These are phyloP conservation scores for Eucera pruinosa DNA, from an alignment of 2,888 invertebrate genomes.

Conservation along the genomic window DNA sequence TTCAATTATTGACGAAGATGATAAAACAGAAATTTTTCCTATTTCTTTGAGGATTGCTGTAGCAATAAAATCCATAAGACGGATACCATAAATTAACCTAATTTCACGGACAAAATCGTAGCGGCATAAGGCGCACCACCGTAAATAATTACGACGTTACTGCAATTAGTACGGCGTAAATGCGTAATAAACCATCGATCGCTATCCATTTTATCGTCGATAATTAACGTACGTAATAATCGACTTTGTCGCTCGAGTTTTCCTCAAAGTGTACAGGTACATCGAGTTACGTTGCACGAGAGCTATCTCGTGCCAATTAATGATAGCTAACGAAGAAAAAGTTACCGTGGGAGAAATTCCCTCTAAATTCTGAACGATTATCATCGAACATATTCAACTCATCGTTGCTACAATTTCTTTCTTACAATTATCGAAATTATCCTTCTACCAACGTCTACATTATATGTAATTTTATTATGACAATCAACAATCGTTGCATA, in stretches of 20 bases:
- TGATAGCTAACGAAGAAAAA: constrained; percentile 6
- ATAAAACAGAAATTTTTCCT: background rate
- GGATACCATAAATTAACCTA: background rate
- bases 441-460: too few species aligned
- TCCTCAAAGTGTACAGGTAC: constrained; percentile 38
- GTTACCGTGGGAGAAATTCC: background rate
- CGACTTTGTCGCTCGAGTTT: constrained; percentile 49
- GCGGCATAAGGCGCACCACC: constrained; percentile 16
- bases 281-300: constrained; percentile 18
- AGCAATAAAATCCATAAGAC: too few species aligned
- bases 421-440: too few species aligned
- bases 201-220: constrained; percentile 46
- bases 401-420: too few species aligned
- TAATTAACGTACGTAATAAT: constrained; percentile 57
- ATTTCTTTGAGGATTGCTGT: too few species aligned
- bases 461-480: background rate
- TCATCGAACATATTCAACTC: too few species aligned
- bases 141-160: constrained; percentile 50
- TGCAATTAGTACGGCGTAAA: constrained; percentile 53
- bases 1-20: background rate
- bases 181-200: constrained; percentile 59
- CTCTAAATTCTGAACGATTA: background rate
- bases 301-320: constrained; percentile 31
- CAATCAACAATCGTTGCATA: constrained; percentile 12
- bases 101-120: background rate